Percentiles rank a stretch among this genome's conserved stretches.
Conservation (phyloP, 2,113 vertebrate genomes). For the Melospiza georgiana region DNA sequence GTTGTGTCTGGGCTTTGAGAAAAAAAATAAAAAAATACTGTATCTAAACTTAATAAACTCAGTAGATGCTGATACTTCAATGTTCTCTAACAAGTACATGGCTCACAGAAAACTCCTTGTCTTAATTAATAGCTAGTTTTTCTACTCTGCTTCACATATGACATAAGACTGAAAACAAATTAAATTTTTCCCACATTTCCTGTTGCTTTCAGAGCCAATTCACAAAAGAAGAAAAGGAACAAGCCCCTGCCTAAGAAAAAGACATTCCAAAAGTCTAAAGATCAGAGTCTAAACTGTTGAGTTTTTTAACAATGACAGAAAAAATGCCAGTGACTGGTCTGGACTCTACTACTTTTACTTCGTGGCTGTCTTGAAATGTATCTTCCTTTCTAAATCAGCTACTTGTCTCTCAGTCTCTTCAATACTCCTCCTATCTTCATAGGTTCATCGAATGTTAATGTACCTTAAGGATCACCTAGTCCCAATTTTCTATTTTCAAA, state of each 20-base stretch:
- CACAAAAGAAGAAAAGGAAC: not conserved
- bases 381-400: slow-evolving; percentile 50
- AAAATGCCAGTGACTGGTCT: not conserved
- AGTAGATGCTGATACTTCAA: not conserved
- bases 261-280: not conserved
- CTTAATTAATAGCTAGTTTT: not conserved
- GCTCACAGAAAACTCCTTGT: not conserved
- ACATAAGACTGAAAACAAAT: not conserved
- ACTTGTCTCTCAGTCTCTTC: slow-evolving; percentile 24
- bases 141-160: not conserved
- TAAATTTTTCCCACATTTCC: not conserved
- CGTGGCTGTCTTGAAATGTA: not conserved
- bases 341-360: slow-evolving; percentile 26
- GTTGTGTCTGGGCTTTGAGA: not conserved
- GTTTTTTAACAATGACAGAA: not conserved
- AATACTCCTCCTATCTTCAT: slow-evolving; percentile 30
- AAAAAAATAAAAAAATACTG: not conserved
- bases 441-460: not conserved
- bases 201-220: not conserved
- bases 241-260: not conserved
- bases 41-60: not conserved
- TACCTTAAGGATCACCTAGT: not conserved
- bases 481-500: not conserved
- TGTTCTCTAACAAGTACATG: not conserved
- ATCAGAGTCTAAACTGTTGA: not conserved